These are phyloP conservation scores for Petrocephalus schoutedeni DNA, from an alignment of 2,797 vertebrate species.

Conservation along the genomic window DNA sequence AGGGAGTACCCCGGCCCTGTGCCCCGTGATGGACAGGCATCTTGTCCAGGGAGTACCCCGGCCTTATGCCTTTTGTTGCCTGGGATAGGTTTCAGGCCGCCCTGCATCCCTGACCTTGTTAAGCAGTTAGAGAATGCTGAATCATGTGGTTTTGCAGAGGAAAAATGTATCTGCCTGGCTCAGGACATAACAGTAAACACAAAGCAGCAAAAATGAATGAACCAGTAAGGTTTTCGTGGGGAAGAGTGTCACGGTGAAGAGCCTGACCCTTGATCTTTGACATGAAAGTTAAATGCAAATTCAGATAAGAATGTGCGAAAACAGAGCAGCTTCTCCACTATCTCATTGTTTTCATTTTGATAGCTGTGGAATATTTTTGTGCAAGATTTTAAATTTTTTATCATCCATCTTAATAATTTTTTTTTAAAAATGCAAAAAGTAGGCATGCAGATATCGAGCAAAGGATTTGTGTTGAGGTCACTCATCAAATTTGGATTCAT, in stretches of 20 bases:
- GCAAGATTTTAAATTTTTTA: background rate
- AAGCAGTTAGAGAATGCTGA: background rate
- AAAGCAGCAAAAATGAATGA: background rate
- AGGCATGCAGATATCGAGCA: background rate
- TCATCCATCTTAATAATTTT: background rate
- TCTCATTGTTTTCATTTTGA: background rate
- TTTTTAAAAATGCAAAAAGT: background rate
- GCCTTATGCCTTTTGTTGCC: background rate
- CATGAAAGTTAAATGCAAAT: background rate
- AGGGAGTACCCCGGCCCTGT: background rate
- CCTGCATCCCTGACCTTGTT: background rate
- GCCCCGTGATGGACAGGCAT: background rate
- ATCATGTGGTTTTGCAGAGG: background rate
- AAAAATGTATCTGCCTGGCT: background rate
- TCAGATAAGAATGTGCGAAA: background rate
- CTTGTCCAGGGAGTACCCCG: background rate
- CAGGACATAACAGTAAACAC: background rate
- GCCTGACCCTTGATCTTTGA: background rate
- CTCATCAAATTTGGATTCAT: background rate
- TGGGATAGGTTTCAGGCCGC: background rate
- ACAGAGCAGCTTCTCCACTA: background rate
- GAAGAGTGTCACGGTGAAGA: background rate
- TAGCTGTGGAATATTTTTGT: background rate
- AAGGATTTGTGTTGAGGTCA: background rate
- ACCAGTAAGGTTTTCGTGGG: background rate